Percentiles rank a stretch among this genome's conserved stretches.
phyloP scores from a whole-genome alignment of 2,888 invertebrate species.

The Acanthosepion pharaonis region DNA sequence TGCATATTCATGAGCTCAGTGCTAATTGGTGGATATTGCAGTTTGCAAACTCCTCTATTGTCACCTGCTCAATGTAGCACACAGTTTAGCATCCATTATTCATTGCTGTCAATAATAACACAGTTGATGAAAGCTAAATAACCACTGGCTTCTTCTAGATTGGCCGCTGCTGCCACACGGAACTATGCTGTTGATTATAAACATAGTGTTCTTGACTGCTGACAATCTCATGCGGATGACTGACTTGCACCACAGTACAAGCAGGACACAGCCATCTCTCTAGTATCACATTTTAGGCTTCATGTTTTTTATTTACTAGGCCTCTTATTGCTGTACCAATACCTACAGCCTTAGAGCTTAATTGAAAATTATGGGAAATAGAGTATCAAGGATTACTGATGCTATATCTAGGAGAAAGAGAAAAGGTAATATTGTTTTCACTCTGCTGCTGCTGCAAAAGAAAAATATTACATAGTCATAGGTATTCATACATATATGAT shows the following conservation, averaged over 20 bases:
- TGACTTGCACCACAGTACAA: conserved; percentile 34
- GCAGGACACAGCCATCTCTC: conserved; percentile 25
- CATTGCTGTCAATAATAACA: conserved; percentile 24
- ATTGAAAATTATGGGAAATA: conserved; percentile 43
- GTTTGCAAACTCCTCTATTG: not conserved
- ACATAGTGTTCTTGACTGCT: conserved; percentile 34
- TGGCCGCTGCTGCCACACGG: conserved; percentile 20
- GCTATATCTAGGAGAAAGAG: conserved; percentile 38
- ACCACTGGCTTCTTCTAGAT: conserved; percentile 3
- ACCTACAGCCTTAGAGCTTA: conserved; percentile 33
- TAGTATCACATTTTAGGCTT: conserved; percentile 37
- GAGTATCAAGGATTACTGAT: conserved; percentile 43
- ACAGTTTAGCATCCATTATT: not conserved
- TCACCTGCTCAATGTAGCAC: not conserved
- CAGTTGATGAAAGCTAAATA: conserved; percentile 25
- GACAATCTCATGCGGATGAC: not conserved
- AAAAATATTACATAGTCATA: not conserved
- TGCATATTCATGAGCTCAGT: conserved; percentile 37
- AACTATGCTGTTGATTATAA: conserved; percentile 36
- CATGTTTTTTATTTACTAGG: conserved; percentile 37
- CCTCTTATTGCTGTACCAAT: conserved; percentile 11
- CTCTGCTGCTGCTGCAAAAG: not conserved
- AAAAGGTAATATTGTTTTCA: conserved; percentile 42
- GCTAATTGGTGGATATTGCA: conserved; percentile 39
- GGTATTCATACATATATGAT: not conserved